Evolutionary conservation across 1,140 invertebrate genomes (phyloP), one percentile per base, ranked within the genome.

Genomic region (Saccostrea cuccullata): DNA sequence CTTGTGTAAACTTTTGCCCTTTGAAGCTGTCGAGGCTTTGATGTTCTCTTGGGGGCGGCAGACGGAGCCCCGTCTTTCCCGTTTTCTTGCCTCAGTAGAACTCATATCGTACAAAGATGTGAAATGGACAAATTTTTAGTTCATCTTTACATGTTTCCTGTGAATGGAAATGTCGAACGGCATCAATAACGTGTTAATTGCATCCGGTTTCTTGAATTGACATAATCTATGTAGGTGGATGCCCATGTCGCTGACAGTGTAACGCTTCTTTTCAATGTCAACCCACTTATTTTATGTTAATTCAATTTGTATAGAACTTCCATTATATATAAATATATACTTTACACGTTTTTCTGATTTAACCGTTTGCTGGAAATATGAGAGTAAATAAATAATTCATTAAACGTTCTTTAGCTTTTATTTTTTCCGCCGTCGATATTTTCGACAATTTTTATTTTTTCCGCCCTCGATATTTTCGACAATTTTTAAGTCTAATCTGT

Each of bases 141-240:
- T 6, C 23, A 30, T 26, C 58, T 26, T 56, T 55, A 20, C 13
- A 40, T 77, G 67, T 86, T 86, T 86, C 55, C 36, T 47, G n/a
- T 55, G 17, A 40, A 55, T 83, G 23, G 40, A n/a, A 64, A 67
- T 64, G 47, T 30, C 58, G 73, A 55, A 73, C 12, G 55, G 56
- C 67, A 30, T 88, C 56, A 88, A 30, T 12, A 77, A 58, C 26
- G 30, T 73, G 83, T 47, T 70, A 17, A 47, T 60, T 55, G 83
- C 82, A 9, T 60, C 82, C 17, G 30, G 55, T 77, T 85, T 17
- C 84, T 82, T 85, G 82, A 89, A 86, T 11, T 84, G 82, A 36
- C 47, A 47, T 47, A 47, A 55, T 85, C 13, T 73, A 6, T 17
- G 20, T 55, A 20, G n/a, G 20, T 4, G 73, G 82, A 47, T 64